Percentiles rank a stretch among this genome's conserved stretches.
phyloP scores from a whole-genome alignment of 2,113 vertebrate species.

The Cyphomyrus discorhynchus region DNA sequence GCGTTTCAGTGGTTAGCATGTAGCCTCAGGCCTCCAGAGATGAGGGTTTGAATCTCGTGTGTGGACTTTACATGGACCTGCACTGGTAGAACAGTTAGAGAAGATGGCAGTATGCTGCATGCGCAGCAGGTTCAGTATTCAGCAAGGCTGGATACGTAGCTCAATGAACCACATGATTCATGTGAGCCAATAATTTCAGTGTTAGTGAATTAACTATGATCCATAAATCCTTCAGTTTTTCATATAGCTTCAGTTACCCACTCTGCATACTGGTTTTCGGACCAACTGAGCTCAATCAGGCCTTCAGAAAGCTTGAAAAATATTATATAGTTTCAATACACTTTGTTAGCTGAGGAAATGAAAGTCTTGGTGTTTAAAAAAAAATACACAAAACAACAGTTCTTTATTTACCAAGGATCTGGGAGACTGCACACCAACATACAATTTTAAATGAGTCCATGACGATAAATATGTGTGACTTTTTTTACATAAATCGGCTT shows the following conservation, averaged over 20 bases:
- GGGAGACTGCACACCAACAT: constrained; percentile 47
- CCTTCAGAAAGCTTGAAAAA: neutral
- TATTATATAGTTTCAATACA: neutral
- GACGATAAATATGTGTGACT: constrained; percentile 44
- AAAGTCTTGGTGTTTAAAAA: constrained; percentile 38
- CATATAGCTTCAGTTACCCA: neutral
- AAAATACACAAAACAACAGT: constrained; percentile 39
- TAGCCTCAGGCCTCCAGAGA: neutral
- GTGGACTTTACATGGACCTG: neutral
- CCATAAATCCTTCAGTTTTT: neutral
- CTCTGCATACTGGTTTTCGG: neutral
- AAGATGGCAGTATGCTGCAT: neutral
- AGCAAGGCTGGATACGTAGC: neutral
- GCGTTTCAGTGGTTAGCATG: neutral
- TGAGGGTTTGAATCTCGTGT: neutral
- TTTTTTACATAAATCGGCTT: constrained; percentile 45
- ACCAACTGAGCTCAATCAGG: neutral
- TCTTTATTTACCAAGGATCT: constrained; percentile 53
- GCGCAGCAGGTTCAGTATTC: neutral
- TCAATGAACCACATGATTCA: neutral
- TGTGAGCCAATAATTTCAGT: neutral
- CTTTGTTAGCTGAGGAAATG: constrained; percentile 8
- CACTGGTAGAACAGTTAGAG: neutral
- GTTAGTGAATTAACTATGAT: neutral
- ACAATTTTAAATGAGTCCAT: constrained; percentile 36